These are phyloP conservation scores for Otolemur garnettii DNA, from an alignment of 2,113 vertebrate species.

Conservation along the genomic window DNA sequence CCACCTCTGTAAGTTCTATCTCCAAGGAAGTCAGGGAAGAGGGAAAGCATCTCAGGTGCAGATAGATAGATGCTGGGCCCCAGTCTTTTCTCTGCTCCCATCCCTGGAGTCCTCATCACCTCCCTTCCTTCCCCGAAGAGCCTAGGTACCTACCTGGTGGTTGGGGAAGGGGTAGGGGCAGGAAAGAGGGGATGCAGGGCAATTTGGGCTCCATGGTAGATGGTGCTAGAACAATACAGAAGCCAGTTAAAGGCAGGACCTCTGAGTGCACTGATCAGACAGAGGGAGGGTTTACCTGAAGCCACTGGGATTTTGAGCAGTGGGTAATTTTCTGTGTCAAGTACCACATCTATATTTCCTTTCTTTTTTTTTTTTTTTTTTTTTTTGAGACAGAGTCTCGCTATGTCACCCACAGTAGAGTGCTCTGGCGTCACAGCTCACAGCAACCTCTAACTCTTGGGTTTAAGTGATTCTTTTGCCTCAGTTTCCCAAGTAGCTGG, in stretches of 20 bases:
- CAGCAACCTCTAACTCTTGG: too few species aligned
- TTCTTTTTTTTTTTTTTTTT: not conserved
- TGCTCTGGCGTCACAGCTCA: too few species aligned
- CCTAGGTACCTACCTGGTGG: conserved; percentile 71
- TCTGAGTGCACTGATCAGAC: not conserved
- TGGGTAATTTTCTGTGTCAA: not conserved
- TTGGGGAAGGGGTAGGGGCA: conserved; percentile 71
- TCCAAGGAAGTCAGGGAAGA: not conserved
- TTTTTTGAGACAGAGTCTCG: too few species aligned
- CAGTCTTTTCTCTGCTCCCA: not conserved
- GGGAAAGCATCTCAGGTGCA: not conserved
- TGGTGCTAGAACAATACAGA: conserved; percentile 75
- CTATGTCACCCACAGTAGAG: too few species aligned
- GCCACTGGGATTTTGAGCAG: not conserved
- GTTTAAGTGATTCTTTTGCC: too few species aligned
- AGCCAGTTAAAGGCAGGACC: conserved; percentile 73
- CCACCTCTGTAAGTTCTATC: not conserved
- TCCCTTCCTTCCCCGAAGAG: not conserved
- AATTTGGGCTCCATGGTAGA: conserved; percentile 76
- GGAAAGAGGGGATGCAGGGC: conserved; percentile 74
- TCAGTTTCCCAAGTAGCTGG: too few species aligned
- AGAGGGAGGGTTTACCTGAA: not conserved
- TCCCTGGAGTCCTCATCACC: not conserved
- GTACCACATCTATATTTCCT: not conserved
- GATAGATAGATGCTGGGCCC: conserved; percentile 5